These are phyloP conservation scores for Muscicapa adusta DNA, from an alignment of 2,113 vertebrate species.

Conservation along the genomic window DNA sequence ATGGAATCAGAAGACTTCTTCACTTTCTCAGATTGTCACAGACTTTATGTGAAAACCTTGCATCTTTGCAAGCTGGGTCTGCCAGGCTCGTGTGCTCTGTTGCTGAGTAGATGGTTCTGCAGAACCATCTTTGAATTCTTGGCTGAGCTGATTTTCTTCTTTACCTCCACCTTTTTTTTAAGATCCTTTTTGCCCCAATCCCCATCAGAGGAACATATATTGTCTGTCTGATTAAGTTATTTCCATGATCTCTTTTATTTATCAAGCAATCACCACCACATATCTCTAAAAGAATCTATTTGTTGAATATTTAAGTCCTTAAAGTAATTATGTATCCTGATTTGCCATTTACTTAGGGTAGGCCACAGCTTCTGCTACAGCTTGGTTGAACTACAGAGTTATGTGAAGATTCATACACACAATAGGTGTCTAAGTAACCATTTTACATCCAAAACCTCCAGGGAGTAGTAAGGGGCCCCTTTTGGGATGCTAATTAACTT, in stretches of 20 bases:
- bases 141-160: background rate
- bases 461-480: constrained; percentile 16
- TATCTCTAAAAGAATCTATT: background rate
- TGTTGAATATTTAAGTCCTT: background rate
- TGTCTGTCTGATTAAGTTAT: background rate
- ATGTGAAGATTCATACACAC: constrained; percentile 11
- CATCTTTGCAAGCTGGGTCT: background rate
- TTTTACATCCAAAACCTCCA: constrained; percentile 17
- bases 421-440: constrained; percentile 53
- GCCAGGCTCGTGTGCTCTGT: background rate
- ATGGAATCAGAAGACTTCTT: background rate
- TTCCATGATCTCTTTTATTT: background rate
- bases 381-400: background rate
- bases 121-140: background rate
- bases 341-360: background rate
- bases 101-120: background rate
- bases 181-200: background rate
- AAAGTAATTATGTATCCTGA: background rate
- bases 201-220: background rate
- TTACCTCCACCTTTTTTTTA: background rate
- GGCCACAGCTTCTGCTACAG: background rate
- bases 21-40: background rate
- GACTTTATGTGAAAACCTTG: background rate
- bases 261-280: background rate
- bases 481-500: constrained; percentile 65